Conservation (phyloP, 2,113 vertebrate genomes). For the Varanus salvator region DNA sequence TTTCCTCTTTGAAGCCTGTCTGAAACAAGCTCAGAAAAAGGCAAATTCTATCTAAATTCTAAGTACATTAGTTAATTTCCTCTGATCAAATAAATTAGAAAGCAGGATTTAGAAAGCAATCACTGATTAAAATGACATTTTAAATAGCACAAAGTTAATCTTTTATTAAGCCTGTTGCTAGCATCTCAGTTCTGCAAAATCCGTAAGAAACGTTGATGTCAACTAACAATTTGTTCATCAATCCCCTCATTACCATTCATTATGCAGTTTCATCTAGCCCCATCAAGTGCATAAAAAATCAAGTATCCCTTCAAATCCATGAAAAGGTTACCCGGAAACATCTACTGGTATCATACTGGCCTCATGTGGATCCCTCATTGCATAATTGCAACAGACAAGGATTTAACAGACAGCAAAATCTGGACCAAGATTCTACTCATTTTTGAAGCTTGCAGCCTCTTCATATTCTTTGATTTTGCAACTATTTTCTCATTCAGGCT, state of each 20-base stretch:
- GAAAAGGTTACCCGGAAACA: not conserved
- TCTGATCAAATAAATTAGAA: conserved; percentile 18
- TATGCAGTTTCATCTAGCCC: not conserved
- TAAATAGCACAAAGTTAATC: not conserved
- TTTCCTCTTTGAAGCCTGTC: not conserved
- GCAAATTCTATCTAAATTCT: conserved; percentile 15
- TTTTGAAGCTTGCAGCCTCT: not conserved
- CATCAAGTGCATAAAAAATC: not conserved
- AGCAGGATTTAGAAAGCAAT: conserved; percentile 9
- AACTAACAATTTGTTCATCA: not conserved
- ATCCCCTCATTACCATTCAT: not conserved
- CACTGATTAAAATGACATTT: not conserved
- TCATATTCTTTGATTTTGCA: not conserved
- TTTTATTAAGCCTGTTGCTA: not conserved
- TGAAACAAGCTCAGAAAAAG: not conserved
- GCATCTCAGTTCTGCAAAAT: conserved; percentile 2
- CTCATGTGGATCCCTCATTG: not conserved
- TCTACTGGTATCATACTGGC: not conserved
- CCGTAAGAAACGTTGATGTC: not conserved
- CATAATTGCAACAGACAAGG: not conserved
- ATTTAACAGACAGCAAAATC: not conserved
- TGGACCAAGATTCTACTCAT: not conserved
- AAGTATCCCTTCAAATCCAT: not conserved
- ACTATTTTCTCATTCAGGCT: not conserved
- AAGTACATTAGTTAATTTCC: conserved; percentile 1